Evolutionary conservation across 35 echinoderm and acorn worm species (phyloP).

Genomic region (Lytechinus variegatus): DNA sequence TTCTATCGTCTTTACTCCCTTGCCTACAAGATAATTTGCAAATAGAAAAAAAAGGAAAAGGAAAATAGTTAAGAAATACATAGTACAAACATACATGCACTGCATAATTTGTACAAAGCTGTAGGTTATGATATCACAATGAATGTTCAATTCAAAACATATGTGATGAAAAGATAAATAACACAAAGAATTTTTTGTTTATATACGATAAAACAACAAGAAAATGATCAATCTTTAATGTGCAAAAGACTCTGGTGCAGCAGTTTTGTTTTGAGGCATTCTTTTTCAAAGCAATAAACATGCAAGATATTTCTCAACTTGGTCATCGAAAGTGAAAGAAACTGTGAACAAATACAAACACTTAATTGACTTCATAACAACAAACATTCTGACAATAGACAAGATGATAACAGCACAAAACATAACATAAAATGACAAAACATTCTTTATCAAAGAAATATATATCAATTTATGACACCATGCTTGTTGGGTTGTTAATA

Average conservation of each 20-base stretch:
- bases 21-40: not conserved
- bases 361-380: not conserved
- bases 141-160: not conserved
- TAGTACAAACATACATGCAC: not conserved
- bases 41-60: not conserved
- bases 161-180: not conserved
- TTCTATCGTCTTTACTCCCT: slow-evolving; percentile 34
- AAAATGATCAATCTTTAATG: not conserved
- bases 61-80: not conserved
- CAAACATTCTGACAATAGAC: not conserved
- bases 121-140: not conserved
- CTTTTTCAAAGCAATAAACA: not conserved
- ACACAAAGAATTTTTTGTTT: not conserved
- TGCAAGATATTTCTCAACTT: not conserved
- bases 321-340: not conserved
- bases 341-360: not conserved
- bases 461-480: not conserved
- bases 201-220: not conserved
- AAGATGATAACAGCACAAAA: too few species aligned
- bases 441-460: too few species aligned
- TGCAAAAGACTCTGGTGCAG: not conserved
- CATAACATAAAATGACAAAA: too few species aligned
- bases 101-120: not conserved
- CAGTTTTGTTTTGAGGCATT: not conserved
- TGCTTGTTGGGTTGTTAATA: not conserved